A percentile compares a stretch with the other conserved stretches of the same genome.
These are phyloP conservation scores for Drosophila kanekoi DNA, from an alignment of 2,888 invertebrate species.

Conservation along the genomic window DNA sequence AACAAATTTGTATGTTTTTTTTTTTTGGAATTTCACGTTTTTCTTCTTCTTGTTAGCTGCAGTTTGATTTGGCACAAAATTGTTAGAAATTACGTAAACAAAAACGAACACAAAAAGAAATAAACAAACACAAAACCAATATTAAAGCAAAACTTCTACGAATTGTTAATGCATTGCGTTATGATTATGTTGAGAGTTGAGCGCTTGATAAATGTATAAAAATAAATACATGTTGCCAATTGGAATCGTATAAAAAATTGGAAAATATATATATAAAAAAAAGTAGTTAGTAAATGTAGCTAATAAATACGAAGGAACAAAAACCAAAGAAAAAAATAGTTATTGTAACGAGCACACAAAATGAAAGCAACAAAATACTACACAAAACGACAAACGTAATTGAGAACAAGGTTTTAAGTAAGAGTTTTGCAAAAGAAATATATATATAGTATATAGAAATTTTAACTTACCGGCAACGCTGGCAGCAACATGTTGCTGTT, in stretches of 20 bases:
- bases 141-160: conserved; percentile 12
- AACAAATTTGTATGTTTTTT: conserved; percentile 12
- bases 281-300: conserved; percentile 32
- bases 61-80: conserved; percentile 52
- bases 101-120: conserved; percentile 12
- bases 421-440: not conserved
- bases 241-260: conserved; percentile 31
- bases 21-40: conserved; percentile 1
- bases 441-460: not conserved
- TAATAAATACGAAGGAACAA: conserved; percentile 25
- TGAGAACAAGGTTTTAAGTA: conserved; percentile 1
- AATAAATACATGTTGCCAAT: conserved; percentile 21
- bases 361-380: conserved; percentile 43
- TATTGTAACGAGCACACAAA: conserved; percentile 40
- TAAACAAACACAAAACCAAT: conserved; percentile 14
- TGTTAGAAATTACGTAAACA: conserved; percentile 19
- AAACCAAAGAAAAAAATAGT: conserved; percentile 35
- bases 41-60: conserved; percentile 21
- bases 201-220: conserved; percentile 17
- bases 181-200: conserved; percentile 35
- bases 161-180: conserved; percentile 37
- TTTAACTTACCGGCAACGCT: conserved; percentile 66
- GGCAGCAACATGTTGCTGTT: conserved; percentile 47
- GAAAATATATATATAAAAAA: not conserved
- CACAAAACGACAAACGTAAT: conserved; percentile 37